A percentile compares a stretch with the other conserved stretches of the same genome.
Evolutionary conservation across 2,797 vertebrate species (phyloP).

Genomic region (Distichodus sexfasciatus): DNA sequence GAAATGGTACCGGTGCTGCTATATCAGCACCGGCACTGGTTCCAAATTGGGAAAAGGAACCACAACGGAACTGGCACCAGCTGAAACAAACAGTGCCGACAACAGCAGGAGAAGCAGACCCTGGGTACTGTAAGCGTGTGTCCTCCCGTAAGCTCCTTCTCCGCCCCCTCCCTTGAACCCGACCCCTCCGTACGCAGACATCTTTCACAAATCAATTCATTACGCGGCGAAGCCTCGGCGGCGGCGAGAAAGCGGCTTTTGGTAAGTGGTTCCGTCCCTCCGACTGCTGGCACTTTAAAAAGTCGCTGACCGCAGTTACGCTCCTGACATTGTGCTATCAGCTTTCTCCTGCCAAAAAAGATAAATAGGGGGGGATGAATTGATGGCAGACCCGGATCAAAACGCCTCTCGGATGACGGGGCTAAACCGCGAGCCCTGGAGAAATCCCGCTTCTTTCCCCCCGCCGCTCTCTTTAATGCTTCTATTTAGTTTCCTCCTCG

Average conservation of each 20-base stretch:
- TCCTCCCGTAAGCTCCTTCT: too few species aligned
- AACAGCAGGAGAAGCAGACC: too few species aligned
- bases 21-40: too few species aligned
- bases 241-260: constrained; percentile 61
- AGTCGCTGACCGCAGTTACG: constrained; percentile 64
- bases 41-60: too few species aligned
- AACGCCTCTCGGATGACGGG: constrained; percentile 47
- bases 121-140: too few species aligned
- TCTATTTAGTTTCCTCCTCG: constrained; percentile 23
- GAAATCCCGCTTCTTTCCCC: constrained; percentile 10
- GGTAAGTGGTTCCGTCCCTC: constrained; percentile 71
- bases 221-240: constrained; percentile 56
- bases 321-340: constrained; percentile 56
- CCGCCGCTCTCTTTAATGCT: constrained; percentile 40
- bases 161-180: too few species aligned
- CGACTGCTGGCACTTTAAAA: constrained; percentile 63
- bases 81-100: too few species aligned
- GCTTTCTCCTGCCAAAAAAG: constrained; percentile 63
- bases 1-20: too few species aligned
- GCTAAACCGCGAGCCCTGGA: constrained; percentile 41
- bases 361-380: constrained; percentile 48
- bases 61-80: too few species aligned
- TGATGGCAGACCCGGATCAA: constrained; percentile 58
- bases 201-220: constrained; percentile 74
- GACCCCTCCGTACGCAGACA: constrained; percentile 59